phyloP scores from a whole-genome alignment of 2,797 vertebrate species.

The Glossophaga mutica region DNA sequence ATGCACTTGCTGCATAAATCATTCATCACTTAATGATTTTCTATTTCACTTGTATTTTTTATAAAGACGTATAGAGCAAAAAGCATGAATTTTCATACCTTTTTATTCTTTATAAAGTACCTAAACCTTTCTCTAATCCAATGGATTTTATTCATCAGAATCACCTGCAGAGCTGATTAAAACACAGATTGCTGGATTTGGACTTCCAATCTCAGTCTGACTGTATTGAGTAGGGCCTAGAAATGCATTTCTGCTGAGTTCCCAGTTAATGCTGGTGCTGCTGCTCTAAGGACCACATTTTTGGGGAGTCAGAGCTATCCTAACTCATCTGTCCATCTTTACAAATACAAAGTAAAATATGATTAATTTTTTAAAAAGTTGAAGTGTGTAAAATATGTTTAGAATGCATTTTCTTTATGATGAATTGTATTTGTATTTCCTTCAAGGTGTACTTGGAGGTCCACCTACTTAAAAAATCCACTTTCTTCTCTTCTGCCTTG shows the following conservation, averaged over 20 bases:
- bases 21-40: neutral
- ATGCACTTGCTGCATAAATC: neutral
- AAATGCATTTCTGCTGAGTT: neutral
- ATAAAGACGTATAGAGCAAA: neutral
- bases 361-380: neutral
- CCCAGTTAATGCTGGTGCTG: too few species aligned
- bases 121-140: neutral
- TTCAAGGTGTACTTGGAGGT: neutral
- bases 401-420: neutral
- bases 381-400: neutral
- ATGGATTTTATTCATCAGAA: neutral
- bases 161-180: neutral
- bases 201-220: neutral
- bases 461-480: neutral
- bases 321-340: neutral
- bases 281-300: neutral
- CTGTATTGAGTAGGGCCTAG: neutral
- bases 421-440: neutral
- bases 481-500: neutral
- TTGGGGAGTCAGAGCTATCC: neutral
- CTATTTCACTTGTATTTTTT: neutral
- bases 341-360: neutral
- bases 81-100: neutral
- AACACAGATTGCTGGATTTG: neutral
- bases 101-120: neutral